Evolutionary conservation across 2,797 vertebrate species (phyloP), one percentile per base, ranked within the genome.

Genomic region (Danio kyathit): DNA sequence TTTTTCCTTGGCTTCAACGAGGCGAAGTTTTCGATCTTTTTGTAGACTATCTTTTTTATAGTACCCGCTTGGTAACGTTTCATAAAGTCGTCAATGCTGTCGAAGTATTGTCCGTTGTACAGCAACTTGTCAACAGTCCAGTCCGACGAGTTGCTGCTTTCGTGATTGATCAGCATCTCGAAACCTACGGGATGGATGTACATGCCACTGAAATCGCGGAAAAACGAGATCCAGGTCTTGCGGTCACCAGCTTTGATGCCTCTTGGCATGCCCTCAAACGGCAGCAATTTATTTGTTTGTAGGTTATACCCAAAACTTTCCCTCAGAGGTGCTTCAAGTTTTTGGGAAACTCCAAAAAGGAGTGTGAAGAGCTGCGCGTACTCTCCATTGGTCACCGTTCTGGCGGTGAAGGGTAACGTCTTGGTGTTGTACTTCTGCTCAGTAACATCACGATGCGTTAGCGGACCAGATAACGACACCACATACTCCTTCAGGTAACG

Each of bases 181-280:
- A 99, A 91, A 3, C 97, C 97, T 66, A 96, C 92, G 0, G 96
- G 97, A 6, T 95, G 93, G 72, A 96, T 88, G 72, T 91, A 96
- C 80, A 95, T 91, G 0, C 96, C 96, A 0, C 89, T 90, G 81
- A 89, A 5, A 0, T 91, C 88, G 14, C 95, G 94, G 72, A 96
- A 96, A 41, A 96, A 92, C 0, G 95, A 93, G 1, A 97, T 85
- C 97, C 97, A 98, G 2, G 95, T 96, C 0, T 17, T 67, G 0
- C 96, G 90, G 59, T 98, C 96, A 0, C 95, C 96, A 0, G 95
- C 90, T 8, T 83, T 88, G n/a, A 96, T 74, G 0, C 97, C 97
- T 0, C 94, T 92, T 0, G 97, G 97, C 93, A 95, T 81, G 83
- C 95, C 0, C 82, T 95, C 94, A 12, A 90, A 93, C 0, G 48